A percentile compares a stretch with the other conserved stretches of the same genome.
phyloP scores from a whole-genome alignment of 2,797 vertebrate genomes.

The Crypturellus tataupa region DNA sequence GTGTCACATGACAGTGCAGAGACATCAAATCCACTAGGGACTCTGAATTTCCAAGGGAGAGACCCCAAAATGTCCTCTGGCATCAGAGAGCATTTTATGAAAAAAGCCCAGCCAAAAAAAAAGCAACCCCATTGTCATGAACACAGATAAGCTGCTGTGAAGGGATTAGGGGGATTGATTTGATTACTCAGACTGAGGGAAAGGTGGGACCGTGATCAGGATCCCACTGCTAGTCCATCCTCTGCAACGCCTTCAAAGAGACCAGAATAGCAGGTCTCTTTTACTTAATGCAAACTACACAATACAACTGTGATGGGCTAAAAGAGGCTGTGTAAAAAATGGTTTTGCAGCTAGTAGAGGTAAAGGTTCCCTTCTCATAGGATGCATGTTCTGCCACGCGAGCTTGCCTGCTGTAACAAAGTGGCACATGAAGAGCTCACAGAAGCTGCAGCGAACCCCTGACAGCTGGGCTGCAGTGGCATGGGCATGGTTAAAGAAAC shows the following conservation, averaged over 20 bases:
- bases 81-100: neutral
- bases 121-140: constrained; percentile 13
- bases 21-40: neutral
- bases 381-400: neutral
- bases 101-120: neutral
- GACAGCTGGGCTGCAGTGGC: neutral
- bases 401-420: neutral
- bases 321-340: constrained; percentile 8
- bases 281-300: constrained; percentile 29
- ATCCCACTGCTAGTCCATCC: neutral
- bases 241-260: constrained; percentile 45
- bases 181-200: constrained; percentile 47
- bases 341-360: neutral
- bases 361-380: constrained; percentile 22
- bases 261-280: neutral
- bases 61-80: neutral
- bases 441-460: neutral
- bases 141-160: neutral
- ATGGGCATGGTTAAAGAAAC: neutral
- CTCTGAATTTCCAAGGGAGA: neutral
- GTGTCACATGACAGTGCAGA: neutral
- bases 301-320: neutral
- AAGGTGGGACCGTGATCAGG: constrained; percentile 17
- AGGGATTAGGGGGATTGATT: constrained; percentile 57
- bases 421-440: neutral